Evolutionary conservation across 92 coral and sea anemone genomes (phyloP), one percentile per base, ranked within the genome.

Genomic region (Actinernus sp.): DNA sequence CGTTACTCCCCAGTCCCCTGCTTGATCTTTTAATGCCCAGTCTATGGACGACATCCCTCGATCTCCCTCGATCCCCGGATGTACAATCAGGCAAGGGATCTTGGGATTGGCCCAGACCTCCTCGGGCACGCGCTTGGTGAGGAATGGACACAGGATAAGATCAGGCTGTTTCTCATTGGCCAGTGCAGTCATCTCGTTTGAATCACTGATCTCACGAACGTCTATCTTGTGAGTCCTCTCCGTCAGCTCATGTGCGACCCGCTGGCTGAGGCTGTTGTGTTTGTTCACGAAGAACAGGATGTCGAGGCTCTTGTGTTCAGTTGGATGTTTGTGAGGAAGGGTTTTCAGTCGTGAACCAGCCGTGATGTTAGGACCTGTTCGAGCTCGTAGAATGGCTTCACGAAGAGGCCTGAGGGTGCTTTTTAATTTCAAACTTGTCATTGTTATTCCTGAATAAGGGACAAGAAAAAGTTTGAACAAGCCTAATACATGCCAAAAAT

Each of bases 61-160:
- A 57, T 88, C 90, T 14, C 93, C 93, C 71, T 88, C 93, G 45
- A 83, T 83, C 30, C 93, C 95, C 38, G 95, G 95, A 73, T 88
- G 95, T 7, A 88, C 95, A 49, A 88, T 85, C 74, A 87, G 51
- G 46, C 95, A 88, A 55, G 95, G 95, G 24, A 30, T 50, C 34
- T 46, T 37, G 51, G 87, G 46, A 41, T 84, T 51, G 41, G 61
- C 18, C 58, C 57, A 88, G 23, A 88, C 84, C n/a, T 71, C 80
- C 21, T 76, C 69, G 22, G 95, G 95, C 20, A 88, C 81, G 21
- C 83, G 69, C 54, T 78, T 84, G 37, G 91, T 88, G 31, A 88
- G 69, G 31, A 84, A 88, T 16, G 95, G 95, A 65, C 87, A 79
- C 18, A 88, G 51, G 39, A 88, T 84, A 26, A 88, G 41, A 54